phyloP scores from a whole-genome alignment of 2,113 vertebrate genomes.

The Corapipo altera region DNA sequence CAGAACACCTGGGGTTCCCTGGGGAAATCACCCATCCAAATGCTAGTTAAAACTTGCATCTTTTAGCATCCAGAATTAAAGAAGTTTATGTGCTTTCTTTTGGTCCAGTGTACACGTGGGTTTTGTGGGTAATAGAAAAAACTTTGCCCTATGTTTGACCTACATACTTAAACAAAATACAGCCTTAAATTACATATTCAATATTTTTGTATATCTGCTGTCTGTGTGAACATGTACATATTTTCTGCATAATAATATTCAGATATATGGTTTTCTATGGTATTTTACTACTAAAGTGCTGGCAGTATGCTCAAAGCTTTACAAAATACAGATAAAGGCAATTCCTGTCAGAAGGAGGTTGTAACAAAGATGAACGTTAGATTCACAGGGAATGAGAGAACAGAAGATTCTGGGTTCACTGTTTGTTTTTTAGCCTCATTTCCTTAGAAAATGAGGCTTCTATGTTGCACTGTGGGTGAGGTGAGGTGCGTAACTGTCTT shows the following conservation, averaged over 20 bases:
- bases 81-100: constrained; percentile 17
- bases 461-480: background rate
- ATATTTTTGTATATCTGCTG: constrained; percentile 47
- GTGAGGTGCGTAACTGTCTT: background rate
- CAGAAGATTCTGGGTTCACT: background rate
- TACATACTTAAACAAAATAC: constrained; percentile 7
- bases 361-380: constrained; percentile 24
- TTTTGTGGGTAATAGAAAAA: background rate
- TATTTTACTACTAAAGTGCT: constrained; percentile 57
- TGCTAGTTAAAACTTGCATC: constrained; percentile 28
- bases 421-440: constrained; percentile 21
- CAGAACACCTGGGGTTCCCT: constrained; percentile 67
- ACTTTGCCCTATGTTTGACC: constrained; percentile 63
- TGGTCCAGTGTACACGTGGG: background rate
- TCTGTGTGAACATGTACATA: constrained; percentile 61
- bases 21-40: constrained; percentile 59
- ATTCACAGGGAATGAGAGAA: constrained; percentile 3
- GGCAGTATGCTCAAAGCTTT: constrained; percentile 57
- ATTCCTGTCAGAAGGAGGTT: constrained; percentile 44
- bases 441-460: background rate
- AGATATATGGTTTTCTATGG: constrained; percentile 34
- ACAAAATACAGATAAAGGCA: constrained; percentile 52
- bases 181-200: constrained; percentile 47
- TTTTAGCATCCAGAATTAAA: constrained; percentile 56
- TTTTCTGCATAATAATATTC: constrained; percentile 59